Evolutionary conservation across 1,140 invertebrate species (phyloP).

Genomic region (Chironomus tepperi): DNA sequence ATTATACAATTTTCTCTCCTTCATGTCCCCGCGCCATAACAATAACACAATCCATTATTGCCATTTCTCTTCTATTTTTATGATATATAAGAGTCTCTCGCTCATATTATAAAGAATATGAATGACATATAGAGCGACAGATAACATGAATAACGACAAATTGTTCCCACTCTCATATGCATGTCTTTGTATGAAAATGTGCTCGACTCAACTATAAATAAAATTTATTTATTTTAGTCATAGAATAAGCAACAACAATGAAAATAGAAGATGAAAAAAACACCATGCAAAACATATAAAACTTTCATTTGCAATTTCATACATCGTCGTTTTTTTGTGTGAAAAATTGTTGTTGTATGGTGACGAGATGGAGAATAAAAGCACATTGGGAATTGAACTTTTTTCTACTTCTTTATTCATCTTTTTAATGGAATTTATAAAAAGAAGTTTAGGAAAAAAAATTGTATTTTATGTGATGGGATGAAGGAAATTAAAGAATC

Average conservation of each 20-base stretch:
- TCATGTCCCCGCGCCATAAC: background rate
- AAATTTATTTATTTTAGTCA: background rate
- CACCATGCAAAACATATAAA: constrained; percentile 3
- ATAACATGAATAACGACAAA: background rate
- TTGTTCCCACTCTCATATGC: background rate
- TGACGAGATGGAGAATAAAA: background rate
- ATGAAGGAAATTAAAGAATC: no score
- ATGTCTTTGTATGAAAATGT: background rate
- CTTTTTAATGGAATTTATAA: no score
- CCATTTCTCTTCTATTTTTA: background rate
- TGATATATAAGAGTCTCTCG: no score
- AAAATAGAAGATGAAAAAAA: background rate
- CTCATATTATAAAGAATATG: no score
- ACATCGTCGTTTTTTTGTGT: background rate
- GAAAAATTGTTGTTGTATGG: background rate
- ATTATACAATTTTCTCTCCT: constrained; percentile 1
- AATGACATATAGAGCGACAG: background rate
- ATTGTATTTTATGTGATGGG: no score
- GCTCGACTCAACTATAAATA: background rate
- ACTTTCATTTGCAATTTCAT: constrained; percentile 7
- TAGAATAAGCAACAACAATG: no score
- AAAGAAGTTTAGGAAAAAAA: no score
- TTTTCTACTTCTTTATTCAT: no score
- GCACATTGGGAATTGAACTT: no score
- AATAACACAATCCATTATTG: no score